Base-by-base conservation (phyloP, 2,113 vertebrate genomes). In the Myotis brandtii region DNA sequence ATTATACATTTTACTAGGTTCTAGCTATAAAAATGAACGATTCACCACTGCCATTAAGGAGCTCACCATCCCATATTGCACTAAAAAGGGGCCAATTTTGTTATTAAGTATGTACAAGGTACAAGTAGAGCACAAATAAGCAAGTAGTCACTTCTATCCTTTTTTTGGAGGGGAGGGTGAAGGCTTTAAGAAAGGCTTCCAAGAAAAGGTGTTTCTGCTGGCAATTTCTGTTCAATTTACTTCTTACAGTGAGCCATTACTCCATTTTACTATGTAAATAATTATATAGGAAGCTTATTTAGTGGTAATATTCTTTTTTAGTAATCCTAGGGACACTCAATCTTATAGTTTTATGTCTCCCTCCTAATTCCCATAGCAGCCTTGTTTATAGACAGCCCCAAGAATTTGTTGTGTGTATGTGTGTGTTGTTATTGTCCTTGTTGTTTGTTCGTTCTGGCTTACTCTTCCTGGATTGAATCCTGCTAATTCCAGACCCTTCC, bases 401-500 rank as follows among this genome's bases (percentile, higher is more conserved):
- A 32, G 32, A 88, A 89, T 85, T 13, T 82, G 25, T 34, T n/a
- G n/a, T 2, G 21, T 59, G 23, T 59, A 59, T 59, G 9, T 59
- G 9, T 59, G 56, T 50, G 20, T 64, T 32, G 64, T 66, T 32
- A 16, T 32, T 66, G 32, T 66, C 27, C 25, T 64, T 30, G 62
- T 17, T 17, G 1, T 72, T 40, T 18, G 54, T 62, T 66, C 6
- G 32, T 66, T 32, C 30, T 66, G 30, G 27, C 13, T 64, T 64
- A 73, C 14, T 95, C 54, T 92, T 95, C 83, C 67, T 96, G 89
- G 64, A 89, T 76, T 89, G 75, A 88, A 76, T 92, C 48, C 85
- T 91, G 56, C 54, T 83, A 76, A 93, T 84, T 97, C 52, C 37
- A 96, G 82, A 66, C n/a, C 16, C 46, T 94, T 91, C 34, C 64